Evolutionary conservation across 1,140 invertebrate genomes (phyloP), one percentile per base, ranked within the genome.

Genomic region (Heliconius hermathena): DNA sequence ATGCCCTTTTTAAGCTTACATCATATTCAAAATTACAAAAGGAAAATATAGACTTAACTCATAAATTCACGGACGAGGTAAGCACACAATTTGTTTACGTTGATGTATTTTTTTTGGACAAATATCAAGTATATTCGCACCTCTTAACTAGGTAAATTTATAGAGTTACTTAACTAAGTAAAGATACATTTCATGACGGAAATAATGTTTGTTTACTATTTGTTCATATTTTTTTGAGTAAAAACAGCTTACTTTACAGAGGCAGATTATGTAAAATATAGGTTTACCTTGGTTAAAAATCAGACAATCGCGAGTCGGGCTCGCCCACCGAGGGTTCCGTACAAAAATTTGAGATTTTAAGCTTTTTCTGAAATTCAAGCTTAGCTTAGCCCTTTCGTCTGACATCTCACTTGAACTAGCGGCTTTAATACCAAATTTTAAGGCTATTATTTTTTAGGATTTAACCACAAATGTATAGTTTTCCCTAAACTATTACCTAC

Each of bases 51-150:
- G 84, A 89, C 8, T 72, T 88, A 13, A 93, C 91, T 11, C 91
- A 91, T 72, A 89, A 90, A 78, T 93, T 93, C 71, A 91, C 91
- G 11, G 88, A 93, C 78, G 88, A 93, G 85, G 91, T 91, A 81
- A 79, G 41, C 9, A 71, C 9, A 66, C 60, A 66, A 3, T 4
- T 26, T 29, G 26, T 66, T 66, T 66, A 29, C 60, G n/a, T 29
- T 29, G n/a, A 6, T 11, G 1, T n/a, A 18, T 66, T 66, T 66
- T n/a, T 66, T 66, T 29, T 66, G 22, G 60, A 18, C n/a, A 66
- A 66, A 66, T 9, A 66, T 66, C 13, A 66, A 13, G 60, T 29
- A 16, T 11, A 66, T 66, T 66, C 60, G 13, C 60, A 66, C 60
- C 60, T 66, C 9, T 26, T 22, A 2, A 3, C 4, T 26, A 29